Conservation (phyloP, 1,140 invertebrate species). For the Zaprionus tsacasi region DNA sequence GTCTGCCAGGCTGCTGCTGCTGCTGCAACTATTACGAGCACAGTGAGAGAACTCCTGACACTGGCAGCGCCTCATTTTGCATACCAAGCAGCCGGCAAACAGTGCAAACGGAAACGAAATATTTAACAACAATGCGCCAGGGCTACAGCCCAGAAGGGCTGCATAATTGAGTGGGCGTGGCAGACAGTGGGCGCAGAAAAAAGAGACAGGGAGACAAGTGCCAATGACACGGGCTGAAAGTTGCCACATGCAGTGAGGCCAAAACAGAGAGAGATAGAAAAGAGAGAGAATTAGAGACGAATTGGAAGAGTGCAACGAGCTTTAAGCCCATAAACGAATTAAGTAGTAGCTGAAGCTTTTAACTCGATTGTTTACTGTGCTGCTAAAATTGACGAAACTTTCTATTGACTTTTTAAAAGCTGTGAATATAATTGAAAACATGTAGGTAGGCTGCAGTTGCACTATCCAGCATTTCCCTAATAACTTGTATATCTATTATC, state of each 20-base stretch:
- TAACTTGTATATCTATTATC: too few relatives aligned
- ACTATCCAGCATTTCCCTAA: too few relatives aligned
- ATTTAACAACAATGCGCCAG: constrained; percentile 78
- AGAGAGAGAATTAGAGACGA: background rate
- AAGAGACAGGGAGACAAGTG: constrained; percentile 9
- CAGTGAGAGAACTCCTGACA: constrained; percentile 69
- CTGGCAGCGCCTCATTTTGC: constrained; percentile 79
- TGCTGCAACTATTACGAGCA: constrained; percentile 74
- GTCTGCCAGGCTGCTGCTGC: constrained; percentile 41
- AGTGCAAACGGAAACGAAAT: constrained; percentile 79
- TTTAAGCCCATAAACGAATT: constrained; percentile 12
- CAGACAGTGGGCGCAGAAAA: background rate
- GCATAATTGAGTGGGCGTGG: constrained; percentile 78
- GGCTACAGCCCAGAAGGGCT: constrained; percentile 23
- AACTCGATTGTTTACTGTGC: background rate
- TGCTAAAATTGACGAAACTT: too few relatives aligned
- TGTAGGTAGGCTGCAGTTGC: too few relatives aligned
- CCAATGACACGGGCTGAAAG: constrained; percentile 28
- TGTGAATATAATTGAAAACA: too few relatives aligned
- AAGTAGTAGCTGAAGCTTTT: background rate
- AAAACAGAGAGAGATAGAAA: background rate
- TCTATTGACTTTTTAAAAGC: background rate
- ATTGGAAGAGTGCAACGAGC: background rate
- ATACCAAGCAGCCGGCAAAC: constrained; percentile 76
- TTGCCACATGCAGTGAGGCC: background rate